A percentile compares a stretch with the other conserved stretches of the same genome.
Evolutionary conservation across 2,797 vertebrate species (phyloP).

Genomic region (Macropus fuliginosus): DNA sequence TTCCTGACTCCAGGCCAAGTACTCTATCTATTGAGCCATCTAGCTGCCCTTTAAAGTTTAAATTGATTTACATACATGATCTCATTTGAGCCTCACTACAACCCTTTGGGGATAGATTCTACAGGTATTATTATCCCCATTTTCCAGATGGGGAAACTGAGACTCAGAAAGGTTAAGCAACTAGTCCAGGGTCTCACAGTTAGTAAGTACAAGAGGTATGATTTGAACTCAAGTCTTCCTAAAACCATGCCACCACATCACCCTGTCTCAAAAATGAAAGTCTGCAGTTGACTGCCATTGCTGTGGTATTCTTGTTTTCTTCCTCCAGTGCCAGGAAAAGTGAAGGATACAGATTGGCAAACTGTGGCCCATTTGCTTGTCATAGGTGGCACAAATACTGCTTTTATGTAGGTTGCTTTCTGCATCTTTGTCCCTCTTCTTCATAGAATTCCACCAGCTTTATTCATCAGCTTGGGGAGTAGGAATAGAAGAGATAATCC

Average conservation of each 20-base stretch:
- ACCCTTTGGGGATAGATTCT: background rate
- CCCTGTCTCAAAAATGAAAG: background rate
- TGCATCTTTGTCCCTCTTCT: background rate
- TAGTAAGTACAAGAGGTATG: background rate
- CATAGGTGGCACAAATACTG: background rate
- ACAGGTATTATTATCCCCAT: background rate
- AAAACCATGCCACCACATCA: background rate
- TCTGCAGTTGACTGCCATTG: background rate
- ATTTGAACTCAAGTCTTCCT: background rate
- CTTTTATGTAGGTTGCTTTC: background rate
- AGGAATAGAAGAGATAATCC: background rate
- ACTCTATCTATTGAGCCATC: background rate
- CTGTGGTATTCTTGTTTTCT: background rate
- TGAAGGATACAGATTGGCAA: background rate
- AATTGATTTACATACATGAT: background rate
- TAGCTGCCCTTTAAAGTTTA: background rate
- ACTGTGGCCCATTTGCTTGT: background rate
- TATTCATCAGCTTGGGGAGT: background rate
- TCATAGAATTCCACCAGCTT: background rate
- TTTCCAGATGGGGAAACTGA: background rate
- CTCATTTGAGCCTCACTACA: background rate
- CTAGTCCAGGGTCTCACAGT: background rate
- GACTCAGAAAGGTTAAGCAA: background rate
- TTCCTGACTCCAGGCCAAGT: background rate
- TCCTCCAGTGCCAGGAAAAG: background rate